A percentile compares a stretch with the other conserved stretches of the same genome.
Conservation (phyloP, 2,888 invertebrate genomes). For the Cryptus armator region DNA sequence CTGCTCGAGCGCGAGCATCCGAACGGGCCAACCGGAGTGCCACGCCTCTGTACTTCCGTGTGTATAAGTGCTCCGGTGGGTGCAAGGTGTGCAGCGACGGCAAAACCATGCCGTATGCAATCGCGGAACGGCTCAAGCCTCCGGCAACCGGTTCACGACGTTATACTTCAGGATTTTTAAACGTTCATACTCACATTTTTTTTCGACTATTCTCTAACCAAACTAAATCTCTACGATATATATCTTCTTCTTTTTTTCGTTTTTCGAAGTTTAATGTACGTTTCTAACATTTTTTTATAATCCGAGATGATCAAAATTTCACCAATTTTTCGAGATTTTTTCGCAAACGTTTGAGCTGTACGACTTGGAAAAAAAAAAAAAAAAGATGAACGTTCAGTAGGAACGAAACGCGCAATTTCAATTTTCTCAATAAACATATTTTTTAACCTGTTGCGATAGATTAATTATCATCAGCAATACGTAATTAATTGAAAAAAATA, state of each 20-base stretch:
- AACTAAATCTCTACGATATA: background rate
- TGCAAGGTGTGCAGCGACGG: constrained; percentile 43
- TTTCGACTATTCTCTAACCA: background rate
- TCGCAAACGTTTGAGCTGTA: too few relatives aligned
- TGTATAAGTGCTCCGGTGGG: constrained; percentile 60
- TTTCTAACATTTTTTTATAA: too few relatives aligned
- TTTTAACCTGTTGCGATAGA: too few relatives aligned
- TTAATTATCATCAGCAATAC: too few relatives aligned
- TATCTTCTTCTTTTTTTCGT: background rate
- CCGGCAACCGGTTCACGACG: constrained; percentile 6
- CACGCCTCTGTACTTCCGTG: constrained; percentile 78
- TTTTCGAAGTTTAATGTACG: background rate
- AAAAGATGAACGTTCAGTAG: too few relatives aligned
- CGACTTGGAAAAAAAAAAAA: too few relatives aligned
- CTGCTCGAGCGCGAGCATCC: constrained; percentile 76
- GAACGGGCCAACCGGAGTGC: constrained; percentile 74
- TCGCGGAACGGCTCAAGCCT: constrained; percentile 27
- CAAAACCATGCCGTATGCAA: constrained; percentile 39
- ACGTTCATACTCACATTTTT: background rate
- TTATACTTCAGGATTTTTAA: constrained; percentile 10
- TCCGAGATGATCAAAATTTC: too few relatives aligned
- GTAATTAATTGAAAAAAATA: too few relatives aligned
- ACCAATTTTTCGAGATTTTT: too few relatives aligned
- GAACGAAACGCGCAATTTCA: too few relatives aligned
- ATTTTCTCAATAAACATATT: too few relatives aligned